Base-by-base conservation (phyloP, 2,888 invertebrate genomes). In the Sinhomidia bicolor region DNA sequence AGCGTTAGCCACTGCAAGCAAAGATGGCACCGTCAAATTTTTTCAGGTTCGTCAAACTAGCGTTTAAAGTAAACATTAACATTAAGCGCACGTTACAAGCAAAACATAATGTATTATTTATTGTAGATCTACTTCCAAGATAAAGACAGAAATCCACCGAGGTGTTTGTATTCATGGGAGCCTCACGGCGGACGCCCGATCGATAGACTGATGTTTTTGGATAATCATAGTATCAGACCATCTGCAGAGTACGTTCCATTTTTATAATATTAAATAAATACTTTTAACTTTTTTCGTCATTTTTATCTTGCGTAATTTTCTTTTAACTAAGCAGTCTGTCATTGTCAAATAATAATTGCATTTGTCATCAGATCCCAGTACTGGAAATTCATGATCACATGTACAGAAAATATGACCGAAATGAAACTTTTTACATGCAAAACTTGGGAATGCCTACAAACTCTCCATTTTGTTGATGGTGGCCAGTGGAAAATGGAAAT, bases 301-400 rank as follows among this genome's bases (percentile, higher is more conserved):
- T 26, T 62, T 3, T 9, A 23, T 57, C 41, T 26, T 41, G 10
- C n/a, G 23, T 32, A 20, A 20, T 89, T 85, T 89, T 88, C 85
- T 90, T 90, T 9, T 17, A n/a, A n/a, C n/a, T n/a, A n/a, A n/a
- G n/a, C n/a, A n/a, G n/a, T n/a, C n/a, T n/a, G n/a, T n/a, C n/a
- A n/a, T n/a, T n/a, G n/a, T n/a, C n/a, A n/a, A n/a, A n/a, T n/a
- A n/a, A n/a, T n/a, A n/a, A n/a, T n/a, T n/a, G n/a, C n/a, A n/a
- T n/a, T n/a, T n/a, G n/a, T 14, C 4, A 23, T 76, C 92, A 96
- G 95, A 91, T 95, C 95, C 14, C 96, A 96, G 93, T 98, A 98
- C 94, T 99, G 99, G 99, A 98, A 98, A 94, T 98, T 97, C 94
- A 98, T 97, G 0, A 95, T 99, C 60, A 99, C 99, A 0, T 98